These are phyloP conservation scores for Steinernema feltiae DNA, from an alignment of 1,140 invertebrate species.

Conservation along the genomic window DNA sequence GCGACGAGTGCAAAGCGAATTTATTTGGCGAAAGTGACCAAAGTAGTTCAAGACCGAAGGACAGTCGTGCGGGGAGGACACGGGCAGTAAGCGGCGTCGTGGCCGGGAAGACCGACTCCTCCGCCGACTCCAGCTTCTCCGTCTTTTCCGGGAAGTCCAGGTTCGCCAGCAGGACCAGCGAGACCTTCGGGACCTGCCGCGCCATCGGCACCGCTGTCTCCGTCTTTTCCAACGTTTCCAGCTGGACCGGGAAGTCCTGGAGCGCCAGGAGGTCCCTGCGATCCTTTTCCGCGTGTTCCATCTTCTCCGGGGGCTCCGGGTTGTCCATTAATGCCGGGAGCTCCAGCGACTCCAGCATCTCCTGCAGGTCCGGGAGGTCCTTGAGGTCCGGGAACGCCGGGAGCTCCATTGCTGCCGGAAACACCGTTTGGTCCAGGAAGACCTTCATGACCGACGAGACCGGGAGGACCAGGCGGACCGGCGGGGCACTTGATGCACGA, in stretches of 20 bases:
- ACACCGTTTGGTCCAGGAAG: constrained; percentile 10
- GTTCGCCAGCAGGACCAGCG: constrained; percentile 28
- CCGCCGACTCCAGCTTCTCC: background rate
- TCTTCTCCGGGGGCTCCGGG: constrained; percentile 15
- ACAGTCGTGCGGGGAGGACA: background rate
- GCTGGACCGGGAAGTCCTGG: constrained; percentile 23
- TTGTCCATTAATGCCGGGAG: constrained; percentile 18
- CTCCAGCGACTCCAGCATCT: background rate
- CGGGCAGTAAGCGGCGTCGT: constrained; percentile 8
- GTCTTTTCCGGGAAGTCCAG: constrained; percentile 21
- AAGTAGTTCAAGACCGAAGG: background rate
- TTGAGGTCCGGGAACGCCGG: constrained; percentile 12
- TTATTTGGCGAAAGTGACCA: background rate
- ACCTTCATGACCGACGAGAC: background rate
- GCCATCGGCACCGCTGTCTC: background rate
- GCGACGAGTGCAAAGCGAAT: background rate
- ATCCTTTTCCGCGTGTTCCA: background rate
- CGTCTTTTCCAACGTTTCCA: constrained; percentile 12
- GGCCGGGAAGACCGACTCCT: background rate
- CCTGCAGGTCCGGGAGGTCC: constrained; percentile 23
- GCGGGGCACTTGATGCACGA: constrained; percentile 41
- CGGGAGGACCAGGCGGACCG: constrained; percentile 23
- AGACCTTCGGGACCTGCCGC: constrained; percentile 14
- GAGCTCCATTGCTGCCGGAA: background rate
- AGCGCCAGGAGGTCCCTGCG: constrained; percentile 9